A percentile compares a stretch with the other conserved stretches of the same genome.
phyloP scores from a whole-genome alignment of 2,113 vertebrate species.

The Brevimyrus niger region DNA sequence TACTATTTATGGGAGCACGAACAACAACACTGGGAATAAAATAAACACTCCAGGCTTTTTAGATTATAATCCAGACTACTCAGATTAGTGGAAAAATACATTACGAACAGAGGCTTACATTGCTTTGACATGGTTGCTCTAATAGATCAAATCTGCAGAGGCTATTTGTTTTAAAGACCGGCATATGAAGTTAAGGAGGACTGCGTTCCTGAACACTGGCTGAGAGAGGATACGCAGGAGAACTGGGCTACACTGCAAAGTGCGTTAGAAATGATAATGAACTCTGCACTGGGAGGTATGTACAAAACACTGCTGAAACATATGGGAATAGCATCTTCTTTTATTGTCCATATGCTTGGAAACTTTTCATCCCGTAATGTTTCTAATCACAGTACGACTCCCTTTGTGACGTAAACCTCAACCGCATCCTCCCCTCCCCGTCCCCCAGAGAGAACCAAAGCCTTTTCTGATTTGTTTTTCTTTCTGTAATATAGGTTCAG shows the following conservation, averaged over 20 bases:
- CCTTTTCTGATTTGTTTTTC: neutral
- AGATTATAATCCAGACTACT: neutral
- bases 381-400: neutral
- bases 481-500: neutral
- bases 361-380: neutral
- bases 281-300: neutral
- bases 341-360: conserved; percentile 6
- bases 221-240: neutral
- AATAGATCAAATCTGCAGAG: neutral
- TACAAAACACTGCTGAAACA: neutral
- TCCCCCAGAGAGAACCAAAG: neutral
- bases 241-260: neutral
- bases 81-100: neutral
- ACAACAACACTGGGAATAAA: neutral
- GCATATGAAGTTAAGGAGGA: neutral
- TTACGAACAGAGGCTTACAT: neutral
- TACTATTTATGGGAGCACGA: neutral
- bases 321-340: neutral
- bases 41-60: neutral
- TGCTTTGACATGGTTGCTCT: neutral
- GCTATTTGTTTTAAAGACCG: neutral
- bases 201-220: neutral
- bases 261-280: neutral
- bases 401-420: conserved; percentile 2
- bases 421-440: neutral